Conservation (phyloP, 2,888 invertebrate species). For the Nephrotoma flavescens region DNA sequence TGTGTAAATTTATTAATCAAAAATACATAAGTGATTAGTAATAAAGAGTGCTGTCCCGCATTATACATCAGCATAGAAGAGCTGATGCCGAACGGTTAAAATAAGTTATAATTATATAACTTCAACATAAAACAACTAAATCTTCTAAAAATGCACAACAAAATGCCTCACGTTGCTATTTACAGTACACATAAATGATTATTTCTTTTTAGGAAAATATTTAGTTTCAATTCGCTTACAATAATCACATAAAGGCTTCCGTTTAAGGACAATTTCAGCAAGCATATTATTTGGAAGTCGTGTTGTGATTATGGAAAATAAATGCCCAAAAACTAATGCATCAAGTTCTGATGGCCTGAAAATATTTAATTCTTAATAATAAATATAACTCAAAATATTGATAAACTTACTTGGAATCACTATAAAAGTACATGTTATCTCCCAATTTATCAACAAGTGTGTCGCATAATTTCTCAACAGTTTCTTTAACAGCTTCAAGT, state of each 20-base stretch:
- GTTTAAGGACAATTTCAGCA: conserved; percentile 56
- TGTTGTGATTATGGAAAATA: conserved; percentile 89
- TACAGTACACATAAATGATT: not conserved
- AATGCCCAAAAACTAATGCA: conserved; percentile 90
- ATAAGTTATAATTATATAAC: no score
- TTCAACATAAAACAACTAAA: no score
- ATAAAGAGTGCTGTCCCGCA: no score
- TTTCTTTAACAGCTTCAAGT: conserved; percentile 58
- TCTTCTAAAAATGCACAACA: no score
- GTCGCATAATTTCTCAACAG: conserved; percentile 66
- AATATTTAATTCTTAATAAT: conserved; percentile 10
- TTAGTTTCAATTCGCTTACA: conserved; percentile 71
- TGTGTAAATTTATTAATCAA: no score
- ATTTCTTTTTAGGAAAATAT: conserved; percentile 40
- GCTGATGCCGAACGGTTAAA: no score
- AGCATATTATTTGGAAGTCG: conserved; percentile 69
- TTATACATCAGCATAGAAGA: no score
- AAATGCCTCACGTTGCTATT: not conserved
- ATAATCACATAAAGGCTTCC: conserved; percentile 63
- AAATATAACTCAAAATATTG: not conserved
- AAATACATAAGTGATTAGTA: no score
- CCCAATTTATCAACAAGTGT: conserved; percentile 75
- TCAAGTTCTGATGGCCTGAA: conserved; percentile 87
- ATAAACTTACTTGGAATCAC: conserved; percentile 43
- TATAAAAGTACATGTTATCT: conserved; percentile 68